Evolutionary conservation across 2,797 vertebrate species (phyloP), one percentile per base, ranked within the genome.

Genomic region (Cheirogaleus major): DNA sequence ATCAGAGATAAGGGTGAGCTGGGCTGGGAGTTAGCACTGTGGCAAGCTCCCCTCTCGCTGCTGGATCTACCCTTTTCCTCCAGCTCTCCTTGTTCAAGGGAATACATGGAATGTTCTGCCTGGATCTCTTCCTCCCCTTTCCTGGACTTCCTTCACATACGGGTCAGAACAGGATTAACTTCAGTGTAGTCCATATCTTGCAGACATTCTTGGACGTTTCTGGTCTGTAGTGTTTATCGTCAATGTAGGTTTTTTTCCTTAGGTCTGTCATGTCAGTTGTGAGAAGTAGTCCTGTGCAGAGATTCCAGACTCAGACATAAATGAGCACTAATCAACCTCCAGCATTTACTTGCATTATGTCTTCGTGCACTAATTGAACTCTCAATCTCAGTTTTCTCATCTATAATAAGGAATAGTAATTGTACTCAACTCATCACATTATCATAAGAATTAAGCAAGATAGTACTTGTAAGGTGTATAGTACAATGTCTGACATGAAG

Each of bases 371-470:
- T 59, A 81, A 89, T 76, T 82, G 57, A 90, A 73, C 59, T 85
- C 32, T 78, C 70, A 63, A 84, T 72, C 55, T 92, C 63, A 63
- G 32, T 86, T 83, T 90, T 90, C 69, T 96, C 35, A 79, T 35
- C 7, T 25, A 11, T 23, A 90, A 59, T 67, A 87, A 55, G 35
- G 15, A 83, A 38, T 45, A 27, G 35, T 38, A 61, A 15, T 90
- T 87, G n/a, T 61, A 65, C 30, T 72, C 69, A 63, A 55, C 14
- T 67, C 27, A 48, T 30, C 50, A 50, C 14, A 83, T 90, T 41
- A n/a, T 52, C 69, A 30, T 41, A 59, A 67, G n/a, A 15, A 61
- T 89, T 55, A 81, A 70, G 67, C 35, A 15, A 92, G 23, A 63
- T 41, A 43, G 43, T n/a, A n/a, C 17, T 41, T n/a, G 4, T 63